Base-by-base conservation (phyloP, 2,797 vertebrate genomes). In the Ispidina picta region DNA sequence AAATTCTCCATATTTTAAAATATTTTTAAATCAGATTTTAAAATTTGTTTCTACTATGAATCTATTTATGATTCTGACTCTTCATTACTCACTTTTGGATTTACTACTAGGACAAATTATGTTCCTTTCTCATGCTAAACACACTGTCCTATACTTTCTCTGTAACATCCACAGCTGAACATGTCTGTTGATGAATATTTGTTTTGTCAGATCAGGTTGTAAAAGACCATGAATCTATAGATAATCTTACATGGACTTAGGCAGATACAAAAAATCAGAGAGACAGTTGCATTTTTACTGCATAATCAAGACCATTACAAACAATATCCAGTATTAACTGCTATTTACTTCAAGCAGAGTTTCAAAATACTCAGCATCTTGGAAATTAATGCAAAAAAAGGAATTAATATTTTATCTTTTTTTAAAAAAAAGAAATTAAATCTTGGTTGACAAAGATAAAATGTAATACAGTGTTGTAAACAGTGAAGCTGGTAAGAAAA, bases 371-470 rank as follows among this genome's bases (percentile, higher is more conserved):
- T 73, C 18, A 54, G 25, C 4, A 66, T 12, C 9, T 49, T 60
- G 54, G 31, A 91, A 92, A 84, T 22, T 13, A 46, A 11, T 23
- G 20, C 7, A n/a, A 12, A 78, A 11, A 69, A 58, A 6, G 12
- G 6, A 72, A 76, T 39, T 62, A 37, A 78, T 1, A 39, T 35
- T 75, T 64, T 64, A 2, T 73, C 6, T 56, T 66, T 75, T 83
- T 37, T 29, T 1, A 75, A 75, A 54, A 35, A 72, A 1, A 75
- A 75, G 52, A 72, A 71, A 65, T 56, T 35, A 73, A 56, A 75
- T 37, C 14, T 52, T 7, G 2, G 8, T 11, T 0, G 0, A 51
- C 8, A 64, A 56, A 60, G 15, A 43, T 26, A 82, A 88, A 75
- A 74, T 71, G 48, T 44, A 62, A 31, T 60, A 58, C 4, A 65